Percentiles rank a stretch among this genome's conserved stretches.
Evolutionary conservation across 2,888 invertebrate genomes (phyloP).

Genomic region (Oligia fasciuncula): DNA sequence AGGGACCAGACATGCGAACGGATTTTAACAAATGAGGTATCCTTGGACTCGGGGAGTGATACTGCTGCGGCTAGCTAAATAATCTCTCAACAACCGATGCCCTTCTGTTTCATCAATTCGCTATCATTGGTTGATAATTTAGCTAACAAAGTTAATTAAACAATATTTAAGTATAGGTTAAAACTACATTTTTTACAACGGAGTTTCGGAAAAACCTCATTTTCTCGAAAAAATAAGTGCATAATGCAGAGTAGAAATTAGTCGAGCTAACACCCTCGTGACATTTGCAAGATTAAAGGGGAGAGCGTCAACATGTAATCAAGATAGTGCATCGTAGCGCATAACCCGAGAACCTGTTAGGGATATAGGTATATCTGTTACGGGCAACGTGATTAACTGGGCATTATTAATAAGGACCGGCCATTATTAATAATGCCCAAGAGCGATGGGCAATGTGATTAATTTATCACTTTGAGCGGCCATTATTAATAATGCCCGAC

Average conservation of each 20-base stretch:
- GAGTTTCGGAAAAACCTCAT: not conserved
- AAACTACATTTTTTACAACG: not conserved
- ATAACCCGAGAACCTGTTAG: constrained; percentile 57
- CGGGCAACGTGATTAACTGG: too few species aligned
- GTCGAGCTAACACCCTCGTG: constrained; percentile 56
- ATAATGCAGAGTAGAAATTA: constrained; percentile 52
- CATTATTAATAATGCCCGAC: too few species aligned
- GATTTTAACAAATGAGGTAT: not conserved
- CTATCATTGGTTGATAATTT: not conserved
- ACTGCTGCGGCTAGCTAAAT: not conserved
- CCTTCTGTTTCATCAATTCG: not conserved
- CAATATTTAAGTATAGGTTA: not conserved
- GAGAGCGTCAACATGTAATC: constrained; percentile 72
- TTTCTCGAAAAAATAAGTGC: constrained; percentile 10
- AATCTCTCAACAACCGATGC: not conserved
- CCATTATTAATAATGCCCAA: too few species aligned
- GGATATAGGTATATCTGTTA: constrained; percentile 38
- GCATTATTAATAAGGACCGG: too few species aligned
- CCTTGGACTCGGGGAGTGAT: not conserved
- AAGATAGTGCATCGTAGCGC: constrained; percentile 76
- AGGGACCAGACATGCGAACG: not conserved
- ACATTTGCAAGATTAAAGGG: constrained; percentile 75
- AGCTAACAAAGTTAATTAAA: not conserved
- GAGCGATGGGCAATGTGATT: too few species aligned
- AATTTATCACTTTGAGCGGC: too few species aligned